Conservation (phyloP, 2,888 invertebrate genomes). For the Xanthia icteritia region DNA sequence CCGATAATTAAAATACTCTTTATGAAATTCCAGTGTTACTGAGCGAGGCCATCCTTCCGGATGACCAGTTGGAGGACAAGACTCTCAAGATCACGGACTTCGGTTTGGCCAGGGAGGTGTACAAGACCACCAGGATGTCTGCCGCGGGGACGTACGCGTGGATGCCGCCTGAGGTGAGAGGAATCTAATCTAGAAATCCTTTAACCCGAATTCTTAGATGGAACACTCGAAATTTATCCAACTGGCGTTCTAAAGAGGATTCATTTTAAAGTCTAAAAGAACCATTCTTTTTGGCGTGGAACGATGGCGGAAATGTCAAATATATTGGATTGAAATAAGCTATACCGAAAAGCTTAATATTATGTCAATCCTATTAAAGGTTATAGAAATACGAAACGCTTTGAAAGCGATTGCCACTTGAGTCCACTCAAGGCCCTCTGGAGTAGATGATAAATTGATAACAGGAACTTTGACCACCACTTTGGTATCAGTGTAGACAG, state of each 20-base stretch:
- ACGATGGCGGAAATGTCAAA: background rate
- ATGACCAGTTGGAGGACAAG: conserved; percentile 96
- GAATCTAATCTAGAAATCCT: too few species aligned
- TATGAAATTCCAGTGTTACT: conserved; percentile 92
- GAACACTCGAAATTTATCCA: background rate
- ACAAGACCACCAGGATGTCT: conserved; percentile 99
- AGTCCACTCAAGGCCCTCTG: background rate
- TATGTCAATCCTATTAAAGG: background rate
- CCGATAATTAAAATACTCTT: background rate
- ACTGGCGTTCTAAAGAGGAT: background rate
- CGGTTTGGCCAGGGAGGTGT: conserved; percentile 98
- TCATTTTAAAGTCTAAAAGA: background rate
- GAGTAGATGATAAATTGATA: background rate
- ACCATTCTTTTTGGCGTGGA: background rate
- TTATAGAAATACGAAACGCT: background rate
- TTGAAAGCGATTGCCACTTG: background rate
- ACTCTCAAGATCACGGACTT: conserved; percentile 99
- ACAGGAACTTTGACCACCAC: background rate
- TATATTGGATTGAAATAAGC: background rate
- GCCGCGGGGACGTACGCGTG: conserved; percentile 99
- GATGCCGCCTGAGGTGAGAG: conserved; percentile 98
- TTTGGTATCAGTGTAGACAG: background rate
- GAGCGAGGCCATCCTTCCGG: conserved; percentile 94
- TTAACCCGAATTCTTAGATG: background rate
- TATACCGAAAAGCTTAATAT: background rate